These are phyloP conservation scores for Papilio machaon DNA, from an alignment of 1,140 invertebrate species.

Conservation along the genomic window DNA sequence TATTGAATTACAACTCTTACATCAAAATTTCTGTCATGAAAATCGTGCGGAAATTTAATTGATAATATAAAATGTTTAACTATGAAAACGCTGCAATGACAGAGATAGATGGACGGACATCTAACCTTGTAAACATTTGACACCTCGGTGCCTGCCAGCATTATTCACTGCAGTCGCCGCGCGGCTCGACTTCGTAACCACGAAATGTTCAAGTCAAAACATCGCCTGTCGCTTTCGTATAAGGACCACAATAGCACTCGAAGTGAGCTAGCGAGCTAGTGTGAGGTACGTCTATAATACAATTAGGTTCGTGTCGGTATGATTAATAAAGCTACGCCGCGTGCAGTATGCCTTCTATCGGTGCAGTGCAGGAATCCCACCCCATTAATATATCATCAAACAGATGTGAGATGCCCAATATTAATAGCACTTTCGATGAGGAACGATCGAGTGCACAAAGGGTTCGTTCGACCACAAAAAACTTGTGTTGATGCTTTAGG, in stretches of 20 bases:
- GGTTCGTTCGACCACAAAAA: conserved; percentile 55
- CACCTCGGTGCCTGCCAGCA: conserved; percentile 50
- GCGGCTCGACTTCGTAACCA: conserved; percentile 3
- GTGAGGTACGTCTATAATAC: conserved; percentile 39
- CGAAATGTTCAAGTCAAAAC: conserved; percentile 28
- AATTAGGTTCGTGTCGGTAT: conserved; percentile 43
- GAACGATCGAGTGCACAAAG: conserved; percentile 51
- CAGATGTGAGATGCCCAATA: conserved; percentile 61
- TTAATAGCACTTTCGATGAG: conserved; percentile 61
- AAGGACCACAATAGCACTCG: conserved; percentile 30
- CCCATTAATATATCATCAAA: conserved; percentile 74
- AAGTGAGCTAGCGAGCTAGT: not conserved
- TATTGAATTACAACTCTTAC: not conserved
- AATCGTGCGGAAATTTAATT: conserved; percentile 28
- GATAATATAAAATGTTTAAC: conserved; percentile 25
- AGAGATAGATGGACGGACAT: conserved; percentile 57
- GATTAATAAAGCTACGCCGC: conserved; percentile 50
- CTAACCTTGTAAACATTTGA: conserved; percentile 60
- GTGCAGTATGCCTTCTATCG: conserved; percentile 51
- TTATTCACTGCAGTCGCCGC: conserved; percentile 45
- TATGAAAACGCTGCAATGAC: conserved; percentile 48
- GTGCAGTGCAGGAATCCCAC: conserved; percentile 58
- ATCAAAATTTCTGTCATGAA: not conserved
- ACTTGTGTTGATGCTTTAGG: conserved; percentile 49
- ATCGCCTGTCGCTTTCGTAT: conserved; percentile 29